Evolutionary conservation across 2,888 invertebrate genomes (phyloP).

Genomic region (Heliconius ethilla): DNA sequence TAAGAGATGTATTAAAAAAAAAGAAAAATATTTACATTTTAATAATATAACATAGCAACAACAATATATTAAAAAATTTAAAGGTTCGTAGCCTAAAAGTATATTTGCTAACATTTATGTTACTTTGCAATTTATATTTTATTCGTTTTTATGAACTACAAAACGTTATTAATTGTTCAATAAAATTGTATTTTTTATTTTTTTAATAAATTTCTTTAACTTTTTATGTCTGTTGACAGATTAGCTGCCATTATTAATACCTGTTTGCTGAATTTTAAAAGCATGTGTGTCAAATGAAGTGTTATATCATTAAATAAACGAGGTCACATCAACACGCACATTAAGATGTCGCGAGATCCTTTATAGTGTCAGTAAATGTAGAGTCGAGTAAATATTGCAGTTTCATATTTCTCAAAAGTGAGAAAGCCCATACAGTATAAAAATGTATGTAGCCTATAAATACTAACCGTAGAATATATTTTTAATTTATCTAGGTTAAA

Average conservation of each 20-base stretch:
- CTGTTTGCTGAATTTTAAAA: slow-evolving; percentile 10
- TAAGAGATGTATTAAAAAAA: neutral
- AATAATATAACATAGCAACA: neutral
- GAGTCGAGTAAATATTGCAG: slow-evolving; percentile 35
- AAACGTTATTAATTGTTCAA: neutral
- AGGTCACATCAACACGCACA: slow-evolving; percentile 38
- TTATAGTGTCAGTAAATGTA: slow-evolving; percentile 31
- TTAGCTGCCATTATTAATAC: neutral
- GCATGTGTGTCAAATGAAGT: slow-evolving; percentile 13
- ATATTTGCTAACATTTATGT: neutral
- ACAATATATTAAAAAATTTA: neutral
- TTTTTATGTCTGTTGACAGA: slow-evolving; percentile 14
- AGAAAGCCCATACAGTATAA: slow-evolving; percentile 39
- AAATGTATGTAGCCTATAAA: slow-evolving; percentile 46
- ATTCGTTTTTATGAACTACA: neutral
- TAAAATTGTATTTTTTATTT: slow-evolving; percentile 3
- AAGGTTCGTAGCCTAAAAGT: neutral
- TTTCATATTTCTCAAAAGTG: slow-evolving; percentile 42
- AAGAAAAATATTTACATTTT: neutral
- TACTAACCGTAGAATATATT: slow-evolving; percentile 56
- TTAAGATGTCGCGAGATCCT: slow-evolving; percentile 33
- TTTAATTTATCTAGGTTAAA: slow-evolving; percentile 59
- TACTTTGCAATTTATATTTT: neutral
- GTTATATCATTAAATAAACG: slow-evolving; percentile 29
- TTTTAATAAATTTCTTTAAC: neutral